Evolutionary conservation across 2,113 vertebrate species (phyloP).

Genomic region (Pelecanoides urinatrix): DNA sequence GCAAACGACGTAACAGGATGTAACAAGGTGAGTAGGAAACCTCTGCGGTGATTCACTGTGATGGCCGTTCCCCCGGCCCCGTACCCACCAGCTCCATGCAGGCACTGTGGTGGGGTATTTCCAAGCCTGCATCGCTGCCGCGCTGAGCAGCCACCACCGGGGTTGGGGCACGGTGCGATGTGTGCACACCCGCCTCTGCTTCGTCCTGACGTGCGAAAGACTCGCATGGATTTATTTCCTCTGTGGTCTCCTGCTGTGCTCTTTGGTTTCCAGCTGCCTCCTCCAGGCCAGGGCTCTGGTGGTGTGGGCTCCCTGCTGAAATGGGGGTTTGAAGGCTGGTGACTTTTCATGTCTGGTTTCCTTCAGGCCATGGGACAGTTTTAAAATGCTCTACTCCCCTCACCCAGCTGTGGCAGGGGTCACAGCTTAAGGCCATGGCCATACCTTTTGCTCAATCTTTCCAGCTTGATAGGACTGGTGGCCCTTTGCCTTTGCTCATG

Average conservation of each 20-base stretch:
- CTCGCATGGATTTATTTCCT: background rate
- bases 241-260: background rate
- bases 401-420: background rate
- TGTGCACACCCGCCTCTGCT: background rate
- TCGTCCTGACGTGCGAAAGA: background rate
- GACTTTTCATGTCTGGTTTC: background rate
- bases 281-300: background rate
- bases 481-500: background rate
- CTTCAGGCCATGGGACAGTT: background rate
- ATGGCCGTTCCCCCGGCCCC: fast-evolving
- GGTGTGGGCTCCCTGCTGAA: background rate
- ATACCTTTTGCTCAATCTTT: background rate
- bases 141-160: background rate
- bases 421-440: background rate
- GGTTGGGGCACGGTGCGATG: fast-evolving
- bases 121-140: fast-evolving
- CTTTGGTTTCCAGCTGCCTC: background rate
- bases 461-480: background rate
- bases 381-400: background rate
- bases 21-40: background rate
- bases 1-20: background rate
- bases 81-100: background rate
- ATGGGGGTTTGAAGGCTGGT: background rate
- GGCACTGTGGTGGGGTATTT: background rate
- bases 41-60: background rate